Conservation (phyloP, 2,888 invertebrate genomes). For the Xylophagus ater region DNA sequence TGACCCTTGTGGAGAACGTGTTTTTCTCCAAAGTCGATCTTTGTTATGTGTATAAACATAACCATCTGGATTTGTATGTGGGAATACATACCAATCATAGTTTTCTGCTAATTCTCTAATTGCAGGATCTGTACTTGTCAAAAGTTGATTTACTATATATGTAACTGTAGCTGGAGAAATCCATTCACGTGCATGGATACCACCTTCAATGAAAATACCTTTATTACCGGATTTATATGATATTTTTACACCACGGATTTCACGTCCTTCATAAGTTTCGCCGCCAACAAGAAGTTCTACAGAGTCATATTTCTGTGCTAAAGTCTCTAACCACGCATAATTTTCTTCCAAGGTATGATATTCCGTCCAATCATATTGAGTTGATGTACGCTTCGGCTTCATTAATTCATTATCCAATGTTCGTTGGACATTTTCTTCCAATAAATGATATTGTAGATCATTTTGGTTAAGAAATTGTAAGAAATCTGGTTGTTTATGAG, state of each 20-base stretch:
- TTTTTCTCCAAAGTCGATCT: constrained; percentile 57
- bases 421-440: constrained; percentile 2
- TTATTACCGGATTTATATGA: constrained; percentile 41
- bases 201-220: constrained; percentile 49
- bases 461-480: not conserved
- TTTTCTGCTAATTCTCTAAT: constrained; percentile 42
- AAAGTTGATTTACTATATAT: constrained; percentile 49
- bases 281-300: constrained; percentile 44
- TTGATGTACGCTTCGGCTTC: constrained; percentile 14
- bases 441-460: not conserved
- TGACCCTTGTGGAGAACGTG: constrained; percentile 41
- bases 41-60: constrained; percentile 53
- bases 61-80: constrained; percentile 66
- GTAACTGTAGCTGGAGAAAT: constrained; percentile 53
- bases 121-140: constrained; percentile 44
- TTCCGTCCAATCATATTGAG: constrained; percentile 26
- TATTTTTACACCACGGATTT: constrained; percentile 49
- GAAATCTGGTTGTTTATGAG: constrained; percentile 7
- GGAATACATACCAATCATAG: constrained; percentile 64
- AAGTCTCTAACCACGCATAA: constrained; percentile 44
- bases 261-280: constrained; percentile 47
- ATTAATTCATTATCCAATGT: not conserved
- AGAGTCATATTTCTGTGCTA: constrained; percentile 38
- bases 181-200: constrained; percentile 69
- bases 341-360: constrained; percentile 39